Percentiles rank a stretch among this genome's conserved stretches.
phyloP scores from a whole-genome alignment of 1,140 invertebrate species.

The Ctenoplectra terminalis region DNA sequence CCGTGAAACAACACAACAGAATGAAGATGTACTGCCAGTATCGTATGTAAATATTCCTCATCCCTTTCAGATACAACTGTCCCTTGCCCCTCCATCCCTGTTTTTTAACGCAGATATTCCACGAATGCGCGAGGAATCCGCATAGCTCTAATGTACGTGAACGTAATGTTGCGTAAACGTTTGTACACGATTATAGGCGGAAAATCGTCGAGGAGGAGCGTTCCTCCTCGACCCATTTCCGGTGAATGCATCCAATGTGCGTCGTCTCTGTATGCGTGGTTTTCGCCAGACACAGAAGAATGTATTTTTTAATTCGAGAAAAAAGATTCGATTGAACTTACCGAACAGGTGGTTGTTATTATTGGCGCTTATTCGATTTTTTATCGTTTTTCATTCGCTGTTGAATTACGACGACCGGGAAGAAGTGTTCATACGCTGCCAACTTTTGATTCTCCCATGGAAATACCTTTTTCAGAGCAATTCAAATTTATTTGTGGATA shows the following conservation, averaged over 20 bases:
- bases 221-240: conserved; percentile 30
- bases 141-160: conserved; percentile 48
- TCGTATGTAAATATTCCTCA: conserved; percentile 75
- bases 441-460: too few species aligned
- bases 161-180: conserved; percentile 55
- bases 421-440: too few species aligned
- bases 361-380: too few species aligned
- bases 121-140: conserved; percentile 44
- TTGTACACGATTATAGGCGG: conserved; percentile 46
- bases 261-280: background rate
- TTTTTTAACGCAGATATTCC: conserved; percentile 64
- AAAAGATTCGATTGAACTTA: background rate
- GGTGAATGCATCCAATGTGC: conserved; percentile 24
- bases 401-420: too few species aligned
- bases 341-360: conserved; percentile 1
- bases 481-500: too few species aligned
- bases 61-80: conserved; percentile 17
- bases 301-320: background rate
- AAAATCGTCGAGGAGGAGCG: background rate
- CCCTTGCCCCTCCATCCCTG: background rate
- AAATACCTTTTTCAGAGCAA: too few species aligned
- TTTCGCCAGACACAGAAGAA: background rate
- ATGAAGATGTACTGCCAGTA: conserved; percentile 77
- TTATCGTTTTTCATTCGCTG: too few species aligned
- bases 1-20: conserved; percentile 30